Evolutionary conservation across 1,140 invertebrate species (phyloP), one percentile per base, ranked within the genome.

Genomic region (Protaetia brevitarsis): DNA sequence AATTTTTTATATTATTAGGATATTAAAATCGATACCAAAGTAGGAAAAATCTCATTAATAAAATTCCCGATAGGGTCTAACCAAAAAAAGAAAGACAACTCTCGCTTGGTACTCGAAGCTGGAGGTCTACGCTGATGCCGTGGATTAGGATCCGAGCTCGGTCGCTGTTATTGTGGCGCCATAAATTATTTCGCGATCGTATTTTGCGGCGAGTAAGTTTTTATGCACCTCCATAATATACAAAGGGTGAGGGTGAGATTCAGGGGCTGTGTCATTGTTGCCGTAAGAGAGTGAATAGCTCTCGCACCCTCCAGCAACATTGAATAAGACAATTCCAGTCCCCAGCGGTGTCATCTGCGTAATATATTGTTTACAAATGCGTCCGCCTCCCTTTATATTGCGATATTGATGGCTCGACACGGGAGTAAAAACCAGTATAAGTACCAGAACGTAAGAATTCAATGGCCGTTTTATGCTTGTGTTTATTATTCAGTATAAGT

Each of bases 301-400:
- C n/a, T 5, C n/a, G 16, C 3, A 8, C 41, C 16, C n/a, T 45
- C 41, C 16, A 7, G 23, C 41, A 45, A 21, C 41, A 45, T 45
- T 45, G 41, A 45, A 45, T 45, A 45, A 45, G 16, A 45, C 41
- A 45, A 45, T 45, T 45, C 13, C 13, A 19, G 41, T 45, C 41
- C 41, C 23, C 41, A 7, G n/a, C 16, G 41, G 41, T 45, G 23
- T 21, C 41, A 45, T 45, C 41, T 21, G 23, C 23, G 7, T 45
- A 45, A 45, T 45, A 45, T 45, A 45, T 45, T 45, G 41, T 45
- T 45, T 45, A 45, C 41, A 45, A 45, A 45, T 45, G 16, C 41
- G 41, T 45, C 7, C 41, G 16, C 23, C 41, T 45, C 23, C 41
- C 41, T 19, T 45, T 45, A 45, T 45, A 21, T 45, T 16, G 16